Evolutionary conservation across 2,888 invertebrate species (phyloP), one percentile per base, ranked within the genome.

Genomic region (Chloroclysta siterata): DNA sequence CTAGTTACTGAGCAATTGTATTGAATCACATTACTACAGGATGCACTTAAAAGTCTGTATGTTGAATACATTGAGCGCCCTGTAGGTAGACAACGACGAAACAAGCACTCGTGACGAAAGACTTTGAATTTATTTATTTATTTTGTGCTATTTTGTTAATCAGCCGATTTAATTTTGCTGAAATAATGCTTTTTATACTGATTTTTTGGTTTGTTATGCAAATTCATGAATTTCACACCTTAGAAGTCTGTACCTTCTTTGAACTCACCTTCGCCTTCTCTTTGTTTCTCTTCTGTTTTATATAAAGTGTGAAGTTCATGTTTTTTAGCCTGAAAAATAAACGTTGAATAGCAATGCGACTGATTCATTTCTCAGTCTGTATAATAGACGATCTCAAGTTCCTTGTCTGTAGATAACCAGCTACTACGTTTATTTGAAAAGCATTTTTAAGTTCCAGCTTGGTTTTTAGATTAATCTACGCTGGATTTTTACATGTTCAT

Each of bases 151-250:
- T 52, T 56, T 63, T 41, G 14, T 65, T 62, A 41, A 53, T 53
- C 8, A 3, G 41, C 36, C 53, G 42, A 36, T 17, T 54, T 33
- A 54, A 0, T 36, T 63, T 63, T 65, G 65, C 58, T n/a, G 17
- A 52, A 66, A 63, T 59, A 63, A 66, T 66, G 65, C 64, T 66
- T 65, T 52, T 44, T 58, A 61, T 17, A 42, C n/a, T 36, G 48
- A 28, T 7, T 46, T 60, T 47, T 55, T 57, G 3, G 47, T 54
- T 66, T 63, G 0, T 58, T 69, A 57, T 42, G 22, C 51, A 54
- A n/a, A 53, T 39, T 5, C 39, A 22, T 59, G 53, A 52, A 57
- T 44, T 60, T 56, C 51, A 59, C 53, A 17, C 33, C 36, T 2
- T 22, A 22, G 36, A 39, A 7, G 2, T 33, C 8, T 11, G 10